Evolutionary conservation across 2,113 vertebrate genomes (phyloP), one percentile per base, ranked within the genome.

Genomic region (Perca flavescens): DNA sequence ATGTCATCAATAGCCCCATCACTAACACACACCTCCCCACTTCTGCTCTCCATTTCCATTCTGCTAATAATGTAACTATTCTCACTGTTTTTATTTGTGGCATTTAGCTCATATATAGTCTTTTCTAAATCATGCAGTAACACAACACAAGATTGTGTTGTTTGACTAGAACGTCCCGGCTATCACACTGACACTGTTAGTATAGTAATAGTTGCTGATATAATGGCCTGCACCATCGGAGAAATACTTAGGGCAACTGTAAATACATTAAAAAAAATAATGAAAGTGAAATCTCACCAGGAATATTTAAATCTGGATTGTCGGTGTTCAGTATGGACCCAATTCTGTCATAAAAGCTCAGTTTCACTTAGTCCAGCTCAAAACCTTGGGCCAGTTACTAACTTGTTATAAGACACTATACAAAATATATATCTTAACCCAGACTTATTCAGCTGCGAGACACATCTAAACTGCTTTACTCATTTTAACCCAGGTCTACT

Each of bases 1-100:
- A 53, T 68, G 4, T 63, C 53, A 22, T 73, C 47, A 77, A 16
- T 72, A 67, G 60, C 43, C 66, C 78, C 63, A 46, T 53, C 78
- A 77, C 82, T 34, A 14, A 58, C 86, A 52, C 54, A 49, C 67
- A 15, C 60, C 46, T n/a, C 22, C 58, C 50, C 62, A 16, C 74
- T 46, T 17, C 79, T 65, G 49, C 71, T 85, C 56, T 61, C 79
- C 81, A 88, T 86, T 49, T 75, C 75, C 80, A 82, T 81, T 25
- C 31, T 81, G 14, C 67, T 79, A 63, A 21, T 60, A 16, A 67
- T 74, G 2, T 47, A 64, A 31, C 62, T 54, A 31, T 40, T 17
- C 49, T 64, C 56, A 68, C 57, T 77, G 6, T 77, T 79, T 11
- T 63, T 58, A 66, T 36, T 49, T 75, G 6, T 67, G 40, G 34